Conservation (phyloP, 2,797 vertebrate species). For the Meda fulgida region DNA sequence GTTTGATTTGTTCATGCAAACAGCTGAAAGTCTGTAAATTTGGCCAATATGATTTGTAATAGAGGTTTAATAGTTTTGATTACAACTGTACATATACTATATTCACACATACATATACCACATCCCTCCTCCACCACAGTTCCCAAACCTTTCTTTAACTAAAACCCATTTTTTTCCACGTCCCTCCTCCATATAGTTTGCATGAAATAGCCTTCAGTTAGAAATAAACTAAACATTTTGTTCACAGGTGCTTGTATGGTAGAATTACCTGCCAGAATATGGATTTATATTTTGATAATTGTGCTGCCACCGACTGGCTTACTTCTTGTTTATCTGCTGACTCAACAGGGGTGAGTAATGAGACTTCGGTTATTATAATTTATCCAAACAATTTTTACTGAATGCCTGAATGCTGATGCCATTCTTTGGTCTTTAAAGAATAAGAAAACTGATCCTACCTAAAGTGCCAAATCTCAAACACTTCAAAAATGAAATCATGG, state of each 20-base stretch:
- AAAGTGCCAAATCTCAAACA: conserved; percentile 77
- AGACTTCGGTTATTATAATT: conserved; percentile 12
- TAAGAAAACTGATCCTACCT: conserved; percentile 73
- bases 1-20: too few relatives aligned
- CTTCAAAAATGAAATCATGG: conserved; percentile 72
- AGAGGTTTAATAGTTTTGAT: too few relatives aligned
- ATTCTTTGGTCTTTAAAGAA: conserved; percentile 63
- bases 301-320: conserved; percentile 57
- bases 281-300: conserved; percentile 58
- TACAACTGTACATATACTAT: too few relatives aligned
- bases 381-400: not conserved
- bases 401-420: conserved; percentile 12
- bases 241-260: conserved; percentile 67
- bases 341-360: conserved; percentile 70
- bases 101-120: too few relatives aligned
- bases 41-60: too few relatives aligned
- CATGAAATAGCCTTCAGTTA: not conserved
- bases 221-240: conserved; percentile 16
- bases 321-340: conserved; percentile 66
- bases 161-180: too few relatives aligned
- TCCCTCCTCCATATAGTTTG: not conserved
- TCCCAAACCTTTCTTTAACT: too few relatives aligned
- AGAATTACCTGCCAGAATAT: conserved; percentile 28
- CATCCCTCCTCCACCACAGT: too few relatives aligned
- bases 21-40: too few relatives aligned